These are phyloP conservation scores for Megaustenia siamemsis DNA, from an alignment of 2,888 invertebrate genomes.

Conservation along the genomic window DNA sequence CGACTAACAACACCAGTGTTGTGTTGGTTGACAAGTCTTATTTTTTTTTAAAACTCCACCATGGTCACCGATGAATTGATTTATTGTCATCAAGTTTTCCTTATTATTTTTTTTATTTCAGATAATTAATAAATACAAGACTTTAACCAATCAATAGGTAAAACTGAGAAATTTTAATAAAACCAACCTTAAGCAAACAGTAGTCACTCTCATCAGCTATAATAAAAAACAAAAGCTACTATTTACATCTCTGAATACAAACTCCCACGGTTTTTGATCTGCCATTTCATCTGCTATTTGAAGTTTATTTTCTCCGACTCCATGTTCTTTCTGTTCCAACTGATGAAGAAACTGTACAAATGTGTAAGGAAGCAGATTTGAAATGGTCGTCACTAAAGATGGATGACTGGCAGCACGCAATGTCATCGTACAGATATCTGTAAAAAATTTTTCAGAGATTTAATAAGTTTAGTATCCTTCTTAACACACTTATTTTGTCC, in stretches of 20 bases:
- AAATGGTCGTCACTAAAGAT: constrained; percentile 61
- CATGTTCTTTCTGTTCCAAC: not conserved
- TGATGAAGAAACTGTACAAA: constrained; percentile 62
- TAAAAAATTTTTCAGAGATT: not conserved
- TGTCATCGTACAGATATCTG: constrained; percentile 50
- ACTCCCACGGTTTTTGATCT: constrained; percentile 65
- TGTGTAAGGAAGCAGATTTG: constrained; percentile 68
- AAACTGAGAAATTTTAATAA: too few relatives aligned
- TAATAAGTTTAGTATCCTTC: not conserved
- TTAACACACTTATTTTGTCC: too few relatives aligned
- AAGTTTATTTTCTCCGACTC: constrained; percentile 1
- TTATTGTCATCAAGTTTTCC: too few relatives aligned
- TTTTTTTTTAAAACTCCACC: too few relatives aligned
- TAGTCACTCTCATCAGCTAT: too few relatives aligned
- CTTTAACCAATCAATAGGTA: too few relatives aligned
- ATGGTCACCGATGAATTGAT: too few relatives aligned
- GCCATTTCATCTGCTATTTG: constrained; percentile 61
- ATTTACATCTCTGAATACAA: constrained; percentile 69
- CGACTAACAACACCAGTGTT: too few relatives aligned
- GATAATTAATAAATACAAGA: too few relatives aligned
- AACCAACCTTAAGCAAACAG: too few relatives aligned
- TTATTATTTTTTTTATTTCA: too few relatives aligned
- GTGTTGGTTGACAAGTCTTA: too few relatives aligned
- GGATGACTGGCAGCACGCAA: constrained; percentile 60
- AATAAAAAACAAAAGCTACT: not conserved